These are phyloP conservation scores for Alligator mississippiensis DNA, from an alignment of 2,113 vertebrate species.

Conservation along the genomic window DNA sequence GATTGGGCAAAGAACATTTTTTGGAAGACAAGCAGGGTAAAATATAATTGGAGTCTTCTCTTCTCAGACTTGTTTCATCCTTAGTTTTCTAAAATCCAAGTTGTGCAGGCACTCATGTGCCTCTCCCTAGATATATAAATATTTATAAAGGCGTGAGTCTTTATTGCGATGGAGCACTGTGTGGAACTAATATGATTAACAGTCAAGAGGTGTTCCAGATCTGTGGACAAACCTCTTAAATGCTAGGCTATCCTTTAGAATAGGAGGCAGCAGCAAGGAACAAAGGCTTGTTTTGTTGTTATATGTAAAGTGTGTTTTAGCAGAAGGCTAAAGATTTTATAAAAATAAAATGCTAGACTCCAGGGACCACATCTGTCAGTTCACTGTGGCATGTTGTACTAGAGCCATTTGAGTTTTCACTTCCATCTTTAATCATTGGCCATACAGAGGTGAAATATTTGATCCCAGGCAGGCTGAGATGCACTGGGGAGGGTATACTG, in stretches of 20 bases:
- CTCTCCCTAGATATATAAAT: background rate
- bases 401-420: background rate
- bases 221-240: background rate
- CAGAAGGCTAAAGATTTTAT: background rate
- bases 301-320: background rate
- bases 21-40: background rate
- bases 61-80: background rate
- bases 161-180: background rate
- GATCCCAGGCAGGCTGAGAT: background rate
- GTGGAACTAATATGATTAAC: background rate
- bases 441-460: background rate
- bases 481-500: background rate
- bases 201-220: background rate
- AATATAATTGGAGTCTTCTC: background rate
- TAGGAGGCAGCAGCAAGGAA: background rate
- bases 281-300: background rate
- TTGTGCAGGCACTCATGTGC: background rate
- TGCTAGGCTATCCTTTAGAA: background rate
- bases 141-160: background rate
- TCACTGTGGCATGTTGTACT: background rate
- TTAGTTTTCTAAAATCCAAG: background rate
- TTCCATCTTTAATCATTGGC: constrained; percentile 5
- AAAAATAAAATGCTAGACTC: background rate
- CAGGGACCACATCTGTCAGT: background rate
- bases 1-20: background rate